Percentiles rank a stretch among this genome's conserved stretches.
These are phyloP conservation scores for Gandaritis pyraliata DNA, from an alignment of 2,888 invertebrate genomes.

Conservation along the genomic window DNA sequence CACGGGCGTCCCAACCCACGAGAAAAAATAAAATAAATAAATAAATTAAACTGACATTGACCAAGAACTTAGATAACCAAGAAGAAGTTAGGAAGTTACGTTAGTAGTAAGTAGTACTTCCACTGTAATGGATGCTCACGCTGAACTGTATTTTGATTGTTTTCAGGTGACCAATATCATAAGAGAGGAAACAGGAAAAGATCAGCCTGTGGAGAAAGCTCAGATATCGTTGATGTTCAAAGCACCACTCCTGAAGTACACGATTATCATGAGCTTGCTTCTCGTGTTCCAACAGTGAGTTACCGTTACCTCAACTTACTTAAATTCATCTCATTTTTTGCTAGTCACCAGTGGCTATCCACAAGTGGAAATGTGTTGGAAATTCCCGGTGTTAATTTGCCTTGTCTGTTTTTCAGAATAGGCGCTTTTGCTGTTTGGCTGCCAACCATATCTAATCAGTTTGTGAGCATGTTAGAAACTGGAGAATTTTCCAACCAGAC, in stretches of 20 bases:
- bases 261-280: constrained; percentile 74
- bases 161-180: constrained; percentile 58
- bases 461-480: constrained; percentile 57
- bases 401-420: constrained; percentile 47
- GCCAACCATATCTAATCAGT: constrained; percentile 66
- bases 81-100: too few relatives aligned
- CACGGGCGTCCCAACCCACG: too few relatives aligned
- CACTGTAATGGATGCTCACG: too few relatives aligned
- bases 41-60: too few relatives aligned
- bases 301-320: background rate
- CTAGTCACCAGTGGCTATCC: too few relatives aligned
- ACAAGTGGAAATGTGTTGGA: too few relatives aligned
- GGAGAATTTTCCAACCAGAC: constrained; percentile 59
- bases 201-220: constrained; percentile 29
- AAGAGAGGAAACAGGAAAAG: constrained; percentile 51
- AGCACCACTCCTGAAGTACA: constrained; percentile 78
- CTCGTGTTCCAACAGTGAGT: constrained; percentile 84
- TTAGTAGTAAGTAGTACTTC: too few relatives aligned
- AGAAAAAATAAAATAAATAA: too few relatives aligned
- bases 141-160: background rate
- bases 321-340: too few relatives aligned
- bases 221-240: constrained; percentile 81
- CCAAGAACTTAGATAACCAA: too few relatives aligned
- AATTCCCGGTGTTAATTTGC: too few relatives aligned
- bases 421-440: constrained; percentile 67